Conservation (phyloP, 2,888 invertebrate genomes). For the Eucriotettix oculatus region DNA sequence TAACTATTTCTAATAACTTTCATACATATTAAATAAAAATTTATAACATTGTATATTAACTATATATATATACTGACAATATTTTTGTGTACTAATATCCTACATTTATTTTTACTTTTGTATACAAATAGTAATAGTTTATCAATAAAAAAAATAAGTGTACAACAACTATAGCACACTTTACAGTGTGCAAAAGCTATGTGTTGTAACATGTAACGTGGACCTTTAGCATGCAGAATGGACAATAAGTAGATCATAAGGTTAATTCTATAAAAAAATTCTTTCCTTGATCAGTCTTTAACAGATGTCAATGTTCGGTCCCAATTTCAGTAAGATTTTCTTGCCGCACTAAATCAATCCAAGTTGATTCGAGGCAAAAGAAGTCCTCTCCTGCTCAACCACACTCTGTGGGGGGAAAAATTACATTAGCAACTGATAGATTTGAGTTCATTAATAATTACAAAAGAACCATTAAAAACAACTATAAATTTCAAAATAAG, state of each 20-base stretch:
- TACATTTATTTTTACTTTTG: too few species aligned
- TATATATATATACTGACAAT: too few species aligned
- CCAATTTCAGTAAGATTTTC: not conserved
- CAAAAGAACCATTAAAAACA: not conserved
- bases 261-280: not conserved
- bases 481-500: not conserved
- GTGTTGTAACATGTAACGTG: not conserved
- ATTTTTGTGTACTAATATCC: too few species aligned
- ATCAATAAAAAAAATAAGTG: too few species aligned
- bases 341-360: slow-evolving; percentile 6
- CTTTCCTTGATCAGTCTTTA: not conserved
- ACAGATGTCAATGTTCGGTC: not conserved
- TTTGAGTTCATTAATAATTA: not conserved
- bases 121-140: too few species aligned
- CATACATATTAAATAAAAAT: too few species aligned
- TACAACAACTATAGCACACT: too few species aligned
- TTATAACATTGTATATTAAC: too few species aligned
- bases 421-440: too few species aligned
- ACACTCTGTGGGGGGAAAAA: slow-evolving; percentile 35
- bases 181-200: not conserved
- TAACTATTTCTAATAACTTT: too few species aligned
- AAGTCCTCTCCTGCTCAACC: slow-evolving; percentile 37
- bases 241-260: not conserved
- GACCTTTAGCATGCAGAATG: not conserved
- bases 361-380: slow-evolving; percentile 10